Percentiles rank a stretch among this genome's conserved stretches.
phyloP scores from a whole-genome alignment of 2,113 vertebrate species.

The Melanerpes formicivorus region DNA sequence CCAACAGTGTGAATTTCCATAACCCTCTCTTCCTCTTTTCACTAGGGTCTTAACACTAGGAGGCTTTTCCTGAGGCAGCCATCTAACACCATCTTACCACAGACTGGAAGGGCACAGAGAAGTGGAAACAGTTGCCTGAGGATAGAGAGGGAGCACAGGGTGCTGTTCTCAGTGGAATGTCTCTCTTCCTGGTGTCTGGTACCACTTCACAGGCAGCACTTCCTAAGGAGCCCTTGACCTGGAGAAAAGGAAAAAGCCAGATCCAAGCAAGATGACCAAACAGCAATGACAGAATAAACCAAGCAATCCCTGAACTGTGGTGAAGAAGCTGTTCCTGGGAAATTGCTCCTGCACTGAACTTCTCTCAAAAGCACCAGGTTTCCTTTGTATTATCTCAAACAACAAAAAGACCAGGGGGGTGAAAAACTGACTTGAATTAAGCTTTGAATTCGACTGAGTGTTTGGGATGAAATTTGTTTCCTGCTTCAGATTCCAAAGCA shows the following conservation, averaged over 20 bases:
- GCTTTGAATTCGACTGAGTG: not conserved
- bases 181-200: not conserved
- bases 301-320: not conserved
- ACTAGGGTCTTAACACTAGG: not conserved
- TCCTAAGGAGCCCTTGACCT: not conserved
- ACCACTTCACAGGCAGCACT: not conserved
- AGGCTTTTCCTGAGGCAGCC: not conserved
- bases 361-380: not conserved
- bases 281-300: not conserved
- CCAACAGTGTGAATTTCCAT: not conserved
- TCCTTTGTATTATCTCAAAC: not conserved
- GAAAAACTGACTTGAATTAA: not conserved
- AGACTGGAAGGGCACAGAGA: not conserved
- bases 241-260: not conserved
- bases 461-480: not conserved
- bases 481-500: not conserved
- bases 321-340: not conserved
- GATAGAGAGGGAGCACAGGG: fast-evolving
- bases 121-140: not conserved
- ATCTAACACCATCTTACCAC: not conserved
- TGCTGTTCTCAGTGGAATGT: not conserved
- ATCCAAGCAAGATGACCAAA: not conserved
- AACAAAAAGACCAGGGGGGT: not conserved
- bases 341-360: not conserved
- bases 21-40: not conserved